Conservation (phyloP, 2,888 invertebrate genomes). For the Thyatira batis region DNA sequence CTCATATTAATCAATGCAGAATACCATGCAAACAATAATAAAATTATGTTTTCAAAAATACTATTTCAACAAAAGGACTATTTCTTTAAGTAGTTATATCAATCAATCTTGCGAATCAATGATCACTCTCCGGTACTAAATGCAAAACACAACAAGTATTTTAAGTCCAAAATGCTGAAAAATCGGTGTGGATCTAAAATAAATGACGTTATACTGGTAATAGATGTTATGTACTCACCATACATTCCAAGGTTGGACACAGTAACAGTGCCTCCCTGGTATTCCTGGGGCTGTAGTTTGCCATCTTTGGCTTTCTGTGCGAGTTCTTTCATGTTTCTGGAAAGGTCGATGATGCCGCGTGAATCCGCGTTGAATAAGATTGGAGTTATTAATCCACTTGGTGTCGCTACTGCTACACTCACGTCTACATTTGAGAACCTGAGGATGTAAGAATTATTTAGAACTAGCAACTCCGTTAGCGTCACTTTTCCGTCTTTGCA, state of each 20-base stretch:
- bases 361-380: conserved; percentile 95
- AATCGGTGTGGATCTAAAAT: not conserved
- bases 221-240: conserved; percentile 68
- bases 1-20: not conserved
- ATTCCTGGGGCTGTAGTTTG: conserved; percentile 95
- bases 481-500: too few relatives aligned
- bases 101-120: too few relatives aligned
- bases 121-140: too few relatives aligned
- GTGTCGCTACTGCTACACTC: conserved; percentile 98
- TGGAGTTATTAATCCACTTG: conserved; percentile 97
- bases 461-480: too few relatives aligned
- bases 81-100: too few relatives aligned
- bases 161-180: not conserved
- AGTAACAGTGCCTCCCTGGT: conserved; percentile 97
- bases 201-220: not conserved
- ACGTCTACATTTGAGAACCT: conserved; percentile 96
- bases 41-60: too few relatives aligned
- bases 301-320: conserved; percentile 94
- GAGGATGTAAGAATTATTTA: too few relatives aligned
- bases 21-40: not conserved
- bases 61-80: too few relatives aligned
- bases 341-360: conserved; percentile 93
- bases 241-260: conserved; percentile 98
- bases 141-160: too few relatives aligned
- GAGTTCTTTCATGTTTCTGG: conserved; percentile 88